Evolutionary conservation across 2,888 invertebrate species (phyloP), one percentile per base, ranked within the genome.

Genomic region (Scelioninae gen. 1): DNA sequence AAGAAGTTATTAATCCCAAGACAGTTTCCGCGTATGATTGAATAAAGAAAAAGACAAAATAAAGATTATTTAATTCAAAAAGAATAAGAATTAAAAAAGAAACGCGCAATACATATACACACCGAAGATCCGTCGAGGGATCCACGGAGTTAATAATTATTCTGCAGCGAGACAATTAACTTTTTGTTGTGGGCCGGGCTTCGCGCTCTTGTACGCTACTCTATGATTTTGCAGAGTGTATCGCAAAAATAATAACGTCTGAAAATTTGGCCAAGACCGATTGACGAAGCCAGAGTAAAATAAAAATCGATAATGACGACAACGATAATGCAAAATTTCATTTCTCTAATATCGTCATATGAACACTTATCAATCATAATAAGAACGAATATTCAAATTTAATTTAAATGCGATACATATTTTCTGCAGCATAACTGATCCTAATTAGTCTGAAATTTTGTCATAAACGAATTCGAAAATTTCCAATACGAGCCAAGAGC

Each of bases 121-220:
- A 23, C 77, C 72, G 78, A 84, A 80, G 53, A 83, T 75, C 76
- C 53, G 83, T 75, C 65, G 38, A 65, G 79, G 49, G 55, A 71
- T 69, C 40, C 79, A 53, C 49, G 62, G 76, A 76, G 81, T 84
- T 85, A 90, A 89, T 90, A 91, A 91, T 91, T 90, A 91, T 90
- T 90, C 86, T 88, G 87, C 88, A 85, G 87, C 89, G 86, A 87
- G 89, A 89, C 89, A 89, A 91, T 91, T 91, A 91, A 91, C 90
- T 91, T 91, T 90, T 90, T 91, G 89, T 89, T 82, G 51, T 81
- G 82, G 84, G 81, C 76, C 55, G 80, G 83, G 84, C 82, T 84
- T 81, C 81, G 71, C 79, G 84, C 71, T 23, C 23, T 82, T 79
- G 81, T 68, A 72, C 79, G 80, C 85, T 85, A 86, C 87, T 86